Evolutionary conservation across 2,888 invertebrate genomes (phyloP).

Genomic region (Philereme transversata): DNA sequence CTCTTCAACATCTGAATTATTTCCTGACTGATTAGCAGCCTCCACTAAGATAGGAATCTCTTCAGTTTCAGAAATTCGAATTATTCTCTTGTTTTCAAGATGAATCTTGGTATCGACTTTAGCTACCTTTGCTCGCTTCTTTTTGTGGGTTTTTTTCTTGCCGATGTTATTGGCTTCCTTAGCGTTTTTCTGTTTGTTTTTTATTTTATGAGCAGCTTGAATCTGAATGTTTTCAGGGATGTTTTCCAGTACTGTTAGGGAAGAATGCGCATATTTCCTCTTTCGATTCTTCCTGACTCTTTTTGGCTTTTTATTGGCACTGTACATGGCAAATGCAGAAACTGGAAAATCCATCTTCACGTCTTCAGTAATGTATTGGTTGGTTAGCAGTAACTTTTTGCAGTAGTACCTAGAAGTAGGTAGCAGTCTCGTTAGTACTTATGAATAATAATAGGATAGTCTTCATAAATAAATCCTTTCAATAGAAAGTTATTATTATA

Average conservation of each 20-base stretch:
- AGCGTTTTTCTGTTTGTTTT: constrained; percentile 54
- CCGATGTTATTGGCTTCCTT: constrained; percentile 56
- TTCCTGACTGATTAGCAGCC: constrained; percentile 19
- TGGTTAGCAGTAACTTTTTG: not conserved
- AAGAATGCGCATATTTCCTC: constrained; percentile 35
- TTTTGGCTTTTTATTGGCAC: constrained; percentile 53
- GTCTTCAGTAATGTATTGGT: not conserved
- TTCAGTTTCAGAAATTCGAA: constrained; percentile 37
- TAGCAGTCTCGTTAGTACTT: too few relatives aligned
- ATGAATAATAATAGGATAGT: too few relatives aligned
- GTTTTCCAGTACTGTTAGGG: constrained; percentile 39
- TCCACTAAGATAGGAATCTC: constrained; percentile 54
- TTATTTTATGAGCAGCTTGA: constrained; percentile 58
- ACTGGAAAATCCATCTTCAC: constrained; percentile 62
- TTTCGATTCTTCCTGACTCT: constrained; percentile 52
- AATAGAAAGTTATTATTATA: too few relatives aligned
- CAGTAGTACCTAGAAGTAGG: too few relatives aligned
- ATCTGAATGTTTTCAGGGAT: constrained; percentile 47
- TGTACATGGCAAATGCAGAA: constrained; percentile 74
- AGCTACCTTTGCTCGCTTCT: constrained; percentile 51
- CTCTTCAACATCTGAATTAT: constrained; percentile 36
- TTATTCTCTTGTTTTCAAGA: constrained; percentile 26
- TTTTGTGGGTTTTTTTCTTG: constrained; percentile 63
- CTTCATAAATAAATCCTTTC: too few relatives aligned
- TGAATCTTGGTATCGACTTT: constrained; percentile 32